These are phyloP conservation scores for Melitaea cinxia DNA, from an alignment of 1,140 invertebrate genomes.

Conservation along the genomic window DNA sequence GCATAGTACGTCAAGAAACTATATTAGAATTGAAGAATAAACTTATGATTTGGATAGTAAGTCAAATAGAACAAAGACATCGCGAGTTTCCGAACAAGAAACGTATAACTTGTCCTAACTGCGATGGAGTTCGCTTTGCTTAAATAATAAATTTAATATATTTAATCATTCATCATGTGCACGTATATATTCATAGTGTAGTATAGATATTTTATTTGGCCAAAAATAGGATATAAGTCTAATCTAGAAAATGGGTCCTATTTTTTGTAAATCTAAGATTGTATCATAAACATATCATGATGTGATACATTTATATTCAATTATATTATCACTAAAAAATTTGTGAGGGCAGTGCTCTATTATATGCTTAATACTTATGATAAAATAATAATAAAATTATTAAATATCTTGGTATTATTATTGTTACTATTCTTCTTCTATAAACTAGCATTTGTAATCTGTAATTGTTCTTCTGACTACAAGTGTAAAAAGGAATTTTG, in stretches of 20 bases:
- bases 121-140: conserved; percentile 50
- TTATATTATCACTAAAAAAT: neutral
- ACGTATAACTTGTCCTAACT: conserved; percentile 53
- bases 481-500: too few relatives aligned
- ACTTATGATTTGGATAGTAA: conserved; percentile 52
- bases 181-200: neutral
- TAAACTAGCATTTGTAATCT: too few relatives aligned
- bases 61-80: conserved; percentile 47
- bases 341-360: neutral
- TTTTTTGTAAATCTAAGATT: conserved; percentile 14
- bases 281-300: conserved; percentile 7
- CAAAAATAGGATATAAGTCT: neutral
- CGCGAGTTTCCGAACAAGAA: conserved; percentile 54
- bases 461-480: too few relatives aligned
- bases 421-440: too few relatives aligned
- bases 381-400: too few relatives aligned
- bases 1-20: conserved; percentile 57
- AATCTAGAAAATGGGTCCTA: neutral
- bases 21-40: conserved; percentile 60
- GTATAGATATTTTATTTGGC: neutral
- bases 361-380: neutral
- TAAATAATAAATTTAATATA: too few relatives aligned
- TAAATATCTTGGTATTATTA: too few relatives aligned
- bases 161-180: neutral
- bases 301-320: neutral